Conservation (phyloP, 2,888 invertebrate species). For the Leptopterna dolabrata region DNA sequence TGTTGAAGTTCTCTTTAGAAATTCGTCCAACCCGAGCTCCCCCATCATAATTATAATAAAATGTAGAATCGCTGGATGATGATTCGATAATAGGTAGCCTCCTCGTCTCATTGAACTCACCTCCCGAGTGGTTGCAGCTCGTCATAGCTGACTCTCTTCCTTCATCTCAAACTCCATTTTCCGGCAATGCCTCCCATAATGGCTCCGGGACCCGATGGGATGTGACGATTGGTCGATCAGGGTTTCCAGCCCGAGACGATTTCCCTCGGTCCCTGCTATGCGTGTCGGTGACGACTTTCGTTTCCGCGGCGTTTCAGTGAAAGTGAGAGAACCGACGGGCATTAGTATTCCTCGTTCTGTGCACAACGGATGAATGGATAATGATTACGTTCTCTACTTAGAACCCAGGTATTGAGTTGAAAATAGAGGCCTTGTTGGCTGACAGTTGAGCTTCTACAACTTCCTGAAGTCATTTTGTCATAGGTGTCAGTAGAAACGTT, state of each 20-base stretch:
- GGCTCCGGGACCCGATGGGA: neutral
- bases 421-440: neutral
- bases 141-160: neutral
- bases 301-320: neutral
- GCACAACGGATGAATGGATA: neutral
- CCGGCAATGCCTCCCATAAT: neutral
- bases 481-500: too few relatives aligned
- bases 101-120: neutral
- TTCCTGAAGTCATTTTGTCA: too few relatives aligned
- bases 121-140: neutral
- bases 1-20: too few relatives aligned
- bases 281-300: slow-evolving; percentile 1
- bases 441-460: too few relatives aligned
- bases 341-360: neutral
- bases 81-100: neutral
- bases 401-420: neutral
- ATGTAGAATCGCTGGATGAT: too few relatives aligned
- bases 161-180: neutral
- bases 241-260: neutral
- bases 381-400: neutral
- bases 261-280: neutral
- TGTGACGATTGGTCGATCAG: neutral
- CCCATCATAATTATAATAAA: too few relatives aligned
- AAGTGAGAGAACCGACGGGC: neutral
- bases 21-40: too few relatives aligned